Base-by-base conservation (phyloP, 2,888 invertebrate genomes). In the Leistus spinibarbis region DNA sequence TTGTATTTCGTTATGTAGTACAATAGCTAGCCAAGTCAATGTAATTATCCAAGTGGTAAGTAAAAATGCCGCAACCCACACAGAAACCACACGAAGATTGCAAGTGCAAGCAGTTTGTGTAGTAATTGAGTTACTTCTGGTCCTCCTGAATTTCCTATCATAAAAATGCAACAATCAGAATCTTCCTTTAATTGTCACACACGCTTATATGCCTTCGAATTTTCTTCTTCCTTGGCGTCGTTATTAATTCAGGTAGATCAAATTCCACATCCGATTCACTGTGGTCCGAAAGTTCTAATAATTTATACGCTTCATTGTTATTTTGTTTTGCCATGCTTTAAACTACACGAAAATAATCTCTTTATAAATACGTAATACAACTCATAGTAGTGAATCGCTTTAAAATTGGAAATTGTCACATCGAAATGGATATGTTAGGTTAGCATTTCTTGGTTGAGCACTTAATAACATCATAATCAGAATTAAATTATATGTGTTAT, bases 221-320 rank as follows among this genome's bases (percentile, higher is more conserved):
- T 76, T 77, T 80, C 77, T 80, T 80, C 76, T 79, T 80, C 71
- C 78, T 79, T 76, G 79, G 80, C 54, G 78, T 77, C 19, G 78
- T 69, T 70, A 80, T 76, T 72, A 80, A 75, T 75, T 80, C 80
- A 56, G 79, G 76, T 23, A 76, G 22, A 63, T 77, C 76, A 23
- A 76, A 40, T 13, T 40, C 40, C 40, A 40, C 40, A 17, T 76
- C 90, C 0, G 90, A 89, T 62, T 89, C 90, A 78, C 89, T 90
- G 77, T 90, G 89, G 76, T 89, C 90, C 68, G 90, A 88, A 77
- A 90, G 82, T 81, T 90, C 90, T 80, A 91, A 83, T 63, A 91
- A 87, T 79, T 91, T 89, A 82, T 90, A 90, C 78, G 89, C 89
- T 86, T 91, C 91, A 81, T 90, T 91, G 81, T 88, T 88, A 40